These are phyloP conservation scores for Nannoperca australis DNA, from an alignment of 2,797 vertebrate species.

Conservation along the genomic window DNA sequence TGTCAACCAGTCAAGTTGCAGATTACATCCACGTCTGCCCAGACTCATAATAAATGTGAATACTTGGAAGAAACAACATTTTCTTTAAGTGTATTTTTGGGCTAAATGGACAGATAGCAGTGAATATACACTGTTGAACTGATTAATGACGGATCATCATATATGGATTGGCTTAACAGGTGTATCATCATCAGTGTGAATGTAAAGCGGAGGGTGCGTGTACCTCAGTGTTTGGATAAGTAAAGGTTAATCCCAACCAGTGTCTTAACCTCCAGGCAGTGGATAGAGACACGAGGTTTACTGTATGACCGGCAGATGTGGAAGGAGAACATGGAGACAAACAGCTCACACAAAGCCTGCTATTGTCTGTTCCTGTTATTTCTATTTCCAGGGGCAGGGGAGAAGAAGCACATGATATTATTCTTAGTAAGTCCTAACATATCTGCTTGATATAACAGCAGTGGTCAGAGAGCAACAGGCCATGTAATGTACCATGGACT, in stretches of 20 bases:
- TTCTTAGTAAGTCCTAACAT: conserved; percentile 38
- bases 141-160: too few relatives aligned
- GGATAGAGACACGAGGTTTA: conserved; percentile 66
- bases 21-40: too few relatives aligned
- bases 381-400: conserved; percentile 51
- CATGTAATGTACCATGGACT: conserved; percentile 43
- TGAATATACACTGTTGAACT: too few relatives aligned
- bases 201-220: neutral
- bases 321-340: conserved; percentile 41
- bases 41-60: too few relatives aligned
- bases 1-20: too few relatives aligned
- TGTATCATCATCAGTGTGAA: neutral
- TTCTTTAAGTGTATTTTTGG: too few relatives aligned
- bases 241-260: conserved; percentile 36
- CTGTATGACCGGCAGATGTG: conserved; percentile 59
- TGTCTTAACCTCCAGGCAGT: conserved; percentile 34
- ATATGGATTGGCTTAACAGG: too few relatives aligned
- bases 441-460: conserved; percentile 44
- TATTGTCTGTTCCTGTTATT: conserved; percentile 64
- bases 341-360: conserved; percentile 64
- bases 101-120: too few relatives aligned
- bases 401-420: conserved; percentile 70
- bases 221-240: conserved; percentile 4
- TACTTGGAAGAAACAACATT: too few relatives aligned
- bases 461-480: conserved; percentile 37